Conservation (phyloP, 2,888 invertebrate genomes). For the Gymnosoma rotundatum region DNA sequence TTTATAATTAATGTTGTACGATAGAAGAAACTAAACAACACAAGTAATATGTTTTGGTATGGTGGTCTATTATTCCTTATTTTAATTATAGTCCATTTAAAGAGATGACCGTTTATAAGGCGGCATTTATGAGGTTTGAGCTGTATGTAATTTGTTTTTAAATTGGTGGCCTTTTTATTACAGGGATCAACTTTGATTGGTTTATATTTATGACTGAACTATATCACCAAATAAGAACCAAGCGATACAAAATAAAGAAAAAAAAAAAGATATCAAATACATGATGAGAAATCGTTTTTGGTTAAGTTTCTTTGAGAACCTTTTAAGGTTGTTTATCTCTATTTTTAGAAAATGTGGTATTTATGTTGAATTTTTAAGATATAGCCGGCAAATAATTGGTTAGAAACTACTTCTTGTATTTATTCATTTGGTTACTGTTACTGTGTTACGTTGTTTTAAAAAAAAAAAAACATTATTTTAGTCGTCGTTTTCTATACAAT, state of each 20-base stretch:
- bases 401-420: no score
- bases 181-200: conserved; percentile 63
- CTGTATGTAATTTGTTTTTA: conserved; percentile 5
- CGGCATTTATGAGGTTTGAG: conserved; percentile 10
- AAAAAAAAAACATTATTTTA: neutral
- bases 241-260: no score
- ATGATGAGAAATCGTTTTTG: no score
- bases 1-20: neutral
- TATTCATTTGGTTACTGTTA: no score
- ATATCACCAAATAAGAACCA: conserved; percentile 50
- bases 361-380: no score
- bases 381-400: no score
- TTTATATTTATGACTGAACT: conserved; percentile 64
- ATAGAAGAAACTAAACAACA: neutral
- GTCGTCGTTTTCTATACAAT: no score
- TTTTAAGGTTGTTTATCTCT: no score
- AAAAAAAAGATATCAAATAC: neutral
- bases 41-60: neutral
- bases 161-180: conserved; percentile 23
- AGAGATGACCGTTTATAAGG: neutral
- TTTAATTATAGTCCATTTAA: conserved; percentile 3
- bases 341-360: no score
- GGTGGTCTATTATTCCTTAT: conserved; percentile 45
- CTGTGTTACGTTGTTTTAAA: neutral
- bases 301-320: no score